Conservation (phyloP, 2,888 invertebrate genomes). For the Muschampia plurimacula region DNA sequence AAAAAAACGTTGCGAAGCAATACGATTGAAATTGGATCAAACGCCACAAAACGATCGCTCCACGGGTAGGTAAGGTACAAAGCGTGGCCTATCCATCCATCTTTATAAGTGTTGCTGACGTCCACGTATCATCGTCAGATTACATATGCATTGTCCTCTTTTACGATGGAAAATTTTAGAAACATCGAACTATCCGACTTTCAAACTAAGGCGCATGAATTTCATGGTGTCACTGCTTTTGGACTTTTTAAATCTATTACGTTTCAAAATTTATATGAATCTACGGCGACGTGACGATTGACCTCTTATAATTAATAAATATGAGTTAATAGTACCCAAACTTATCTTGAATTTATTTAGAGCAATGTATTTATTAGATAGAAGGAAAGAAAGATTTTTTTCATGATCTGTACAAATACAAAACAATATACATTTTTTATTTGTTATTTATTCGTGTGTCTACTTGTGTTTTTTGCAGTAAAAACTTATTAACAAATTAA, state of each 20-base stretch:
- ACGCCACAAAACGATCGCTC: constrained; percentile 34
- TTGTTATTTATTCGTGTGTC: too few relatives aligned
- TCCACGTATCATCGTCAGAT: constrained; percentile 47
- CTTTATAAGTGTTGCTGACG: constrained; percentile 26
- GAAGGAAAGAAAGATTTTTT: too few relatives aligned
- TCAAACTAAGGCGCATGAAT: constrained; percentile 61
- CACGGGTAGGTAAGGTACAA: constrained; percentile 22
- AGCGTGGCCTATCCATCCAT: constrained; percentile 24
- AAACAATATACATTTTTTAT: too few relatives aligned
- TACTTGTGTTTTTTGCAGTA: too few relatives aligned
- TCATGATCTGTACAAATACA: too few relatives aligned
- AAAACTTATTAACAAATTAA: neutral
- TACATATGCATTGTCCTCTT: constrained; percentile 55
- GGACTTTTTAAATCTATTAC: constrained; percentile 44
- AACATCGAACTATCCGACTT: constrained; percentile 57
- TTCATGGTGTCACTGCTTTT: constrained; percentile 54
- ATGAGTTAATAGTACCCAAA: constrained; percentile 26
- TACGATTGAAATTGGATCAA: constrained; percentile 18
- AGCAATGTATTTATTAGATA: too few relatives aligned
- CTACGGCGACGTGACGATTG: constrained; percentile 27
- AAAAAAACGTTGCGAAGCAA: constrained; percentile 5
- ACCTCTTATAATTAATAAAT: constrained; percentile 30
- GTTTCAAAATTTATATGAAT: constrained; percentile 30
- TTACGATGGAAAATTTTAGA: constrained; percentile 61
- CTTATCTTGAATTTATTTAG: constrained; percentile 19